Base-by-base conservation (phyloP, 1,140 invertebrate species). In the Pseudomyrmex gracilis region DNA sequence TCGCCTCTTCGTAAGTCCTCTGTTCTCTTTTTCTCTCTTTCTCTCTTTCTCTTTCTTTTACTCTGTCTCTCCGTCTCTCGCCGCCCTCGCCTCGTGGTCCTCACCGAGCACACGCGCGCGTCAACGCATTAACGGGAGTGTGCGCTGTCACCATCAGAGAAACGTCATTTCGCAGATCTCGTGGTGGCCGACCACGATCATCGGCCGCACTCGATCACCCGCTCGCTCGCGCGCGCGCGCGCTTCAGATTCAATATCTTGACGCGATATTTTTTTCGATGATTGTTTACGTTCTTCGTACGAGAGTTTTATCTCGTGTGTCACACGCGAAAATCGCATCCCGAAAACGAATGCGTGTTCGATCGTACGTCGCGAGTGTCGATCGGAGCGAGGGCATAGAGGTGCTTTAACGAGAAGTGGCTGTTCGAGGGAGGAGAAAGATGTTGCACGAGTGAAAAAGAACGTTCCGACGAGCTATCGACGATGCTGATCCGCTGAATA, bases 81-180 rank as follows among this genome's bases (percentile, higher is more conserved):
- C 80, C 86, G 83, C 24, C 51, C 53, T 57, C 73, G 10, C 58
- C 66, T 78, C 61, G 43, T 83, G 67, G 13, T 34, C 51, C 47
- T 76, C 3, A 22, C 47, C 60, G n/a, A 77, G 9, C 77, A 17
- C 66, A 58, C 78, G 53, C 70, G 76, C 53, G 61, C 60, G 64
- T 55, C 49, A 57, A 85, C 77, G 84, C 71, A 70, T 86, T 80
- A 86, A 86, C 74, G 82, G 83, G 57, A 85, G 84, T 70, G 60
- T 66, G 58, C 70, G 73, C 47, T 85, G 84, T 85, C 84, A 87
- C 47, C 15, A 13, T 20, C 45, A 34, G 70, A 64, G 74, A 71
- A 84, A 84, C 76, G 64, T 84, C 76, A 55, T 68, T 68, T 82
- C 63, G 58, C 57, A 47, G 55, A 78, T 83, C 73, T 24, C 15